phyloP scores from a whole-genome alignment of 2,888 invertebrate species.

The Pardosa pseudoannulata region DNA sequence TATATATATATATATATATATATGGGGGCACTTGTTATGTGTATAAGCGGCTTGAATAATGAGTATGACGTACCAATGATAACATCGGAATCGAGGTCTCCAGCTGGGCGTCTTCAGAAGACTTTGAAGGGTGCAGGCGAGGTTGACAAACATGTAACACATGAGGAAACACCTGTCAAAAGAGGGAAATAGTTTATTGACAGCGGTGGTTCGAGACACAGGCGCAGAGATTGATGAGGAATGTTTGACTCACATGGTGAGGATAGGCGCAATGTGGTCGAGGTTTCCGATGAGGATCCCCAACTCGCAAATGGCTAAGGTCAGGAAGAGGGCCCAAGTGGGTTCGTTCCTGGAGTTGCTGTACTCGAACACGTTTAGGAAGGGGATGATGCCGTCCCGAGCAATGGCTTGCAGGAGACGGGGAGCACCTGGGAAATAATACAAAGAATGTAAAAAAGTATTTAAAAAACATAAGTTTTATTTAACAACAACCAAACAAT shows the following conservation, averaged over 20 bases:
- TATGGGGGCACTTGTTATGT: no score
- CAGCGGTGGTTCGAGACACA: no score
- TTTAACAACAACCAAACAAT: no score
- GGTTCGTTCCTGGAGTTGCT: constrained; percentile 97
- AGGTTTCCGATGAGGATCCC: constrained; percentile 94
- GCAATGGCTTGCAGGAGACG: constrained; percentile 92
- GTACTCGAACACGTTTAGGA: constrained; percentile 92
- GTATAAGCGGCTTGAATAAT: no score
- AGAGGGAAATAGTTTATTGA: background rate
- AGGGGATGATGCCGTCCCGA: constrained; percentile 97
- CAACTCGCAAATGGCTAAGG: constrained; percentile 78
- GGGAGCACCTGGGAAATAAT: constrained; percentile 79
- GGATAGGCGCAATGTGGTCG: constrained; percentile 95
- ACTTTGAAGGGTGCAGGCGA: constrained; percentile 98
- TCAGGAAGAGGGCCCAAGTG: constrained; percentile 92
- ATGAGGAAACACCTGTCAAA: constrained; percentile 97
- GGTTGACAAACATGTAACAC: constrained; percentile 99
- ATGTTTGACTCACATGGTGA: constrained; percentile 90
- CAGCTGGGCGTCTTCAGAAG: constrained; percentile 97
- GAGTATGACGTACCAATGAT: constrained; percentile 91
- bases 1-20: no score
- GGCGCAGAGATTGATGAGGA: no score
- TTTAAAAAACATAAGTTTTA: no score
- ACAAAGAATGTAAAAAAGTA: no score
- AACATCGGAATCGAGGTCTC: constrained; percentile 98